These are phyloP conservation scores for Cryptus viduatorius DNA, from an alignment of 2,888 invertebrate genomes.

Conservation along the genomic window DNA sequence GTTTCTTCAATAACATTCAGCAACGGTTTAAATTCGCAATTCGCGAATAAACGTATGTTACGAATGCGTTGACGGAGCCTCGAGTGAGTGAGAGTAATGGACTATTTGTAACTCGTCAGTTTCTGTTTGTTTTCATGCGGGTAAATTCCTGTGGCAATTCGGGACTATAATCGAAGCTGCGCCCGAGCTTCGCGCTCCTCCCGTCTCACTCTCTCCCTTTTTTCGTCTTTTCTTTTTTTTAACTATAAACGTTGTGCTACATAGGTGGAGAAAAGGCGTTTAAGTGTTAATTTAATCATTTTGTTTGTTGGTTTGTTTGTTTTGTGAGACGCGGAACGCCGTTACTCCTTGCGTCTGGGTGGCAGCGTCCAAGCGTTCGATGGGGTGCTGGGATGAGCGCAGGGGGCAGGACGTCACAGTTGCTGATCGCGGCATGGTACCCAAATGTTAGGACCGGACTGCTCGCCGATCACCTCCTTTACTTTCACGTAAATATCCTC, in stretches of 20 bases:
- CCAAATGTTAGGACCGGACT: conserved; percentile 98
- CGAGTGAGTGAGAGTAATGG: conserved; percentile 49
- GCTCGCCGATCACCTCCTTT: conserved; percentile 97
- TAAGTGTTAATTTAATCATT: conserved; percentile 39
- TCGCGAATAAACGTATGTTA: conserved; percentile 10
- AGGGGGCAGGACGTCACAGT: conserved; percentile 91
- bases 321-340: conserved; percentile 64
- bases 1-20: conserved; percentile 17
- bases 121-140: conserved; percentile 44
- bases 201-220: conserved; percentile 24
- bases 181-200: conserved; percentile 18
- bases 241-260: conserved; percentile 76
- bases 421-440: conserved; percentile 96
- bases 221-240: conserved; percentile 30
- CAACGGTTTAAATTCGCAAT: conserved; percentile 20
- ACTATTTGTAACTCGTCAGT: conserved; percentile 43
- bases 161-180: conserved; percentile 54
- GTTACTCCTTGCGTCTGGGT: conserved; percentile 80
- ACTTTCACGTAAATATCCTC: conserved; percentile 98
- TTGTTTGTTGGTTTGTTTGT: conserved; percentile 39
- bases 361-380: conserved; percentile 83
- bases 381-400: conserved; percentile 72
- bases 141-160: conserved; percentile 71
- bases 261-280: conserved; percentile 69
- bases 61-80: conserved; percentile 30